Evolutionary conservation across 1,140 invertebrate species (phyloP), one percentile per base, ranked within the genome.

Genomic region (Neelides sp.): DNA sequence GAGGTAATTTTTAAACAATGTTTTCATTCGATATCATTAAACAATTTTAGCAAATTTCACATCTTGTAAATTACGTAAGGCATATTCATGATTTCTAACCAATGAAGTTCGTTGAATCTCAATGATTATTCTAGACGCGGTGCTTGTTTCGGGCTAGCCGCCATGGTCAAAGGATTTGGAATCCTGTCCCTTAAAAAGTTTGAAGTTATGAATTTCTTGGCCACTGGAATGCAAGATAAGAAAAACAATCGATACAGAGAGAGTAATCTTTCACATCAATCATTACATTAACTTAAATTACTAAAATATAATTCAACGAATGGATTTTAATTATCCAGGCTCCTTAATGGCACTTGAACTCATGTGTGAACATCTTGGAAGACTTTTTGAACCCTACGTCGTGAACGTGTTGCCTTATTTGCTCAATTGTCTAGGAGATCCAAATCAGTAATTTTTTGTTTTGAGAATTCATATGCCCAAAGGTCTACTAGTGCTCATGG

Each of bases 371-470:
- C 91, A 93, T 75, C 72, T 98, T 57, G 93, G 93, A 0, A 79
- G 92, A 50, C 70, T 98, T 30, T 98, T 98, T 72, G 96, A 99
- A 67, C 95, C 95, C 0, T 99, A 98, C 68, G 91, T 98, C 54
- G 89, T 98, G 27, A 88, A 97, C 66, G 87, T 98, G 30, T 69
- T 99, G 45, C 93, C 93, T 2, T 84, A 96, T 71, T 72, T 99
- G 55, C 71, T 99, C 24, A 74, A 92, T 42, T 97, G 92, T 66
- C 97, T 98, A 71, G 94, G 93, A 7, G 95, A 98, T 72, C 74
- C 78, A 1, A 95, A 85, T 67, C 85, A 90, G 64, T 87, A 45
- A 44, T 23, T 41, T 37, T 10, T 22, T 22, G 28, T 40, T 44
- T 39, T 24, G 20, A 32, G 36, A 17, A 27, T 45, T 3, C 4